Percentiles rank a stretch among this genome's conserved stretches.
Evolutionary conservation across 2,888 invertebrate species (phyloP).

Genomic region (Lacanobia oleracea): DNA sequence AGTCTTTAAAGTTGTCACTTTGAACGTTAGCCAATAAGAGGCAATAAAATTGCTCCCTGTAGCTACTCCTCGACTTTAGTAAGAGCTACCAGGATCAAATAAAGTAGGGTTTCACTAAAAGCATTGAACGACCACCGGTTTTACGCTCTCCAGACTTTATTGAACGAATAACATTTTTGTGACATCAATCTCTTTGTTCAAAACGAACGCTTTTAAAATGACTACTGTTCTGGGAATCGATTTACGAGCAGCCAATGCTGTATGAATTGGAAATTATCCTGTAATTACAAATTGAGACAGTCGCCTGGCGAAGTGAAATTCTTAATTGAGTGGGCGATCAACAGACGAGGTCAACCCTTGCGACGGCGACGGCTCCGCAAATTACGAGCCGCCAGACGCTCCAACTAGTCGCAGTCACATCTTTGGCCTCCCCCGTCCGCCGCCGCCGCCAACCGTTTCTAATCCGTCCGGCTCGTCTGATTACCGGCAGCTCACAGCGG

Average conservation of each 20-base stretch:
- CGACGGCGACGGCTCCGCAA: slow-evolving; percentile 77
- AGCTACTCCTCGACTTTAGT: slow-evolving; percentile 71
- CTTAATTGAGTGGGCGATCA: slow-evolving; percentile 69
- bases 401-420: slow-evolving; percentile 77
- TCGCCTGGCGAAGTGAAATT: slow-evolving; percentile 69
- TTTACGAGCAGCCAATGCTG: slow-evolving; percentile 21
- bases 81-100: slow-evolving; percentile 74
- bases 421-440: slow-evolving; percentile 55
- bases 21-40: slow-evolving; percentile 79
- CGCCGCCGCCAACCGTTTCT: slow-evolving; percentile 61
- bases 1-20: slow-evolving; percentile 79
- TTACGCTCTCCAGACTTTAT: slow-evolving; percentile 73
- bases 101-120: slow-evolving; percentile 78
- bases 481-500: slow-evolving; percentile 77
- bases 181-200: slow-evolving; percentile 24
- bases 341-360: slow-evolving; percentile 79
- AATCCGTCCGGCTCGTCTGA: slow-evolving; percentile 73
- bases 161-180: slow-evolving; percentile 67
- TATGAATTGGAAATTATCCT: slow-evolving; percentile 46
- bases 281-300: slow-evolving; percentile 63
- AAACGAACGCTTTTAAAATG: slow-evolving; percentile 13
- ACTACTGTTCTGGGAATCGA: slow-evolving; percentile 4
- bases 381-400: slow-evolving; percentile 84
- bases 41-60: slow-evolving; percentile 79
- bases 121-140: slow-evolving; percentile 72